Percentiles rank a stretch among this genome's conserved stretches.
These are phyloP conservation scores for Palythoa heliodiscus DNA, from an alignment of 92 coral and sea anemone species.

Conservation along the genomic window DNA sequence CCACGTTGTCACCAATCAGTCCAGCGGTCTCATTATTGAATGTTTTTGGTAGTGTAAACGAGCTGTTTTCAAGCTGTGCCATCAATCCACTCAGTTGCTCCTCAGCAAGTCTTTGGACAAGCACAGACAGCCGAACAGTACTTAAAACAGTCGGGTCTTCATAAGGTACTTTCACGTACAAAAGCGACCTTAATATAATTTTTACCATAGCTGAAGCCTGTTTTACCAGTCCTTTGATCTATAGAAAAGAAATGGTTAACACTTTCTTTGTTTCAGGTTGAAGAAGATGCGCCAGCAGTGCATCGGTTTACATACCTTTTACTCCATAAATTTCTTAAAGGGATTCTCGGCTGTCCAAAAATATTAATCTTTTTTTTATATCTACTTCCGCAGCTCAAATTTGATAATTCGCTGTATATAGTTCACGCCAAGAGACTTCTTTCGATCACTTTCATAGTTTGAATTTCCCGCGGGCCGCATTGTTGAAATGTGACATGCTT, in stretches of 20 bases:
- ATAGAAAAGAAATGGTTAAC: not conserved
- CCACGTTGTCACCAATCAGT: not conserved
- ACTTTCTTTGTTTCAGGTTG: not conserved
- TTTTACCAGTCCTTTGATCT: not conserved
- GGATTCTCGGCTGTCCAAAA: no score
- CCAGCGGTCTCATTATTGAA: not conserved
- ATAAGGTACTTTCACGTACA: not conserved
- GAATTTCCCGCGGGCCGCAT: no score
- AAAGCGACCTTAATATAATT: not conserved
- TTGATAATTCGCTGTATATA: no score
- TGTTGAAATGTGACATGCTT: no score
- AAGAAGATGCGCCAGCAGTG: no score
- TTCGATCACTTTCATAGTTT: no score
- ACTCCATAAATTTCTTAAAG: no score
- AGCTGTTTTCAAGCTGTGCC: not conserved
- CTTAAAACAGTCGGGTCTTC: constrained; percentile 17
- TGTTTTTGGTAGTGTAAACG: not conserved
- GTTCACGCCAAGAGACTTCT: no score
- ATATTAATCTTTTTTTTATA: no score
- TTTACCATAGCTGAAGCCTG: not conserved
- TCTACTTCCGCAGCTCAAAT: no score
- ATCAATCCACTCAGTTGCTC: constrained; percentile 4
- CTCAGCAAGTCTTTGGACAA: constrained; percentile 9
- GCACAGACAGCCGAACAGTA: not conserved
- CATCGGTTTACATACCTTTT: no score